Evolutionary conservation across 2,113 vertebrate genomes (phyloP), one percentile per base, ranked within the genome.

Genomic region (Dasypus novemcinctus): DNA sequence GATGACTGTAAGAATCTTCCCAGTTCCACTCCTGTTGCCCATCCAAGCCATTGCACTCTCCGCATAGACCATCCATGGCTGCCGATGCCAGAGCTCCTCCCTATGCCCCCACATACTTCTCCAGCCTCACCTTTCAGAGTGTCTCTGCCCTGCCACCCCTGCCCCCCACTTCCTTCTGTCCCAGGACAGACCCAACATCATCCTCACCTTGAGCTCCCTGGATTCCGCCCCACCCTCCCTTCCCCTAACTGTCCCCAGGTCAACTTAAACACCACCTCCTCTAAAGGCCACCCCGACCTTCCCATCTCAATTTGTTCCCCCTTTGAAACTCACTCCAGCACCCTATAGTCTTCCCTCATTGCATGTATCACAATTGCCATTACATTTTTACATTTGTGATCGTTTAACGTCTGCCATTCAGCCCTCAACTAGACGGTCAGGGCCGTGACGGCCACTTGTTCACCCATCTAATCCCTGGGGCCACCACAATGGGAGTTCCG

Each of bases 61-160:
- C 61, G 36, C 27, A 21, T 2, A 49, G 15, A 75, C n/a, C 0
- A 0, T 3, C 9, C 0, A 9, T 33, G 41, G 36, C n/a, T 57
- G 10, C 61, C 17, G 38, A 8, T 49, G 27, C 29, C 5, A 0
- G 2, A 21, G 5, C 43, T 46, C 80, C 38, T 41, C 21, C 43
- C 29, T 25, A 29, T 2, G 17, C 54, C 46, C 17, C 17, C 4
- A 21, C 27, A 29, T 31, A 3, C 6, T 20, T 78, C 92, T 69
- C 43, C 43, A 41, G 43, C 49, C 61, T 41, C 61, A 46, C 2
- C 74, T 27, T 36, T 11, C 27, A 17, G 38, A 38, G 1, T 27
- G 12, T 72, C 52, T 43, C 66, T 12, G 79, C 41, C 49, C 72
- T 33, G 7, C 66, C n/a, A 12, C 52, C 25, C 21, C 18, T 33